Evolutionary conservation across 2,888 invertebrate genomes (phyloP), one percentile per base, ranked within the genome.

Genomic region (Drepanosiphum platanoidis): DNA sequence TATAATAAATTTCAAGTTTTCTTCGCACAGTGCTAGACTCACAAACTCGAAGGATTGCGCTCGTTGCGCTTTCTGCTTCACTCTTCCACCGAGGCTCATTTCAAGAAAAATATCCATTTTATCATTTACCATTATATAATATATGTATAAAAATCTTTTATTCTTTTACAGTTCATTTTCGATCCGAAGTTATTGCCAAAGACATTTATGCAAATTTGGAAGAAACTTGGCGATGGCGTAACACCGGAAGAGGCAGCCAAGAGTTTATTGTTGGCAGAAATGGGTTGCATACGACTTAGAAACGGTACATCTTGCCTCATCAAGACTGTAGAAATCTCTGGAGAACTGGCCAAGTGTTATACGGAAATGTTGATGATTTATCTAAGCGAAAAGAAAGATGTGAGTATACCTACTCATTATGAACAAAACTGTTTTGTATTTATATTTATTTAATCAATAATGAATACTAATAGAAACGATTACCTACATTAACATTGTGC

Each of bases 201-300:
- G 9, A 27, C 74, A 11, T 66, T 83, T 22, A 22, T 11, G 27
- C 46, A 83, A 11, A 83, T 66, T 7, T 66, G 66, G 83, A 75
- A 75, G 74, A 83, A 83, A 66, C 74, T 83, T 2, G 46, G 52
- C 3, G 66, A 83, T 32, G 46, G 46, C 1, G 83, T 66, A 0
- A 74, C 75, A 22, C 74, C 72, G 0, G 36, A 52, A 1, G 74
- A 74, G 34, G 18, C 46, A 22, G 74, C 83, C 3, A 83, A 83
- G 11, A 75, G 83, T n/a, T 46, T 64, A 46, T 75, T 83, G 36
- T 66, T 83, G 36, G 36, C 75, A n/a, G 74, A 75, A 75, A 83
- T 75, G 74, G 83, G 52, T 3, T 75, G 34, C 36, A 27, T 74
- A 27, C 22, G 42, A 66, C 27, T 83, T 11, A 64, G 46, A 42